Evolutionary conservation across 2,888 invertebrate species (phyloP).

Genomic region (Caenorhabditis sp.): DNA sequence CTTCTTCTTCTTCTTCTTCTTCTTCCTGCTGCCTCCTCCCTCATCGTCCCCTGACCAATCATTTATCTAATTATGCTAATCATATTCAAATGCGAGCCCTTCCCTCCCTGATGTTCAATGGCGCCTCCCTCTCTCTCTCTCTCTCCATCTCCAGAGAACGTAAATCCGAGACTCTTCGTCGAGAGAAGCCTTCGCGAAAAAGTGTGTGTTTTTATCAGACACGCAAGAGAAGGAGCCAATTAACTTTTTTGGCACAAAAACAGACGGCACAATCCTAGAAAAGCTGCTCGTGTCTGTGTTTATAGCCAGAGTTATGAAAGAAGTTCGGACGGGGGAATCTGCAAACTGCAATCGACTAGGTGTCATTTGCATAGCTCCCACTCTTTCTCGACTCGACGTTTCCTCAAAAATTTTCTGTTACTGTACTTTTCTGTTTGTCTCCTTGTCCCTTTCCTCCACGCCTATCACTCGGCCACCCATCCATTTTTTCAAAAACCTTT

Average conservation of each 20-base stretch:
- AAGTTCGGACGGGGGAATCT: too few relatives aligned
- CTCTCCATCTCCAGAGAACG: background rate
- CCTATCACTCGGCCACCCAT: conserved; percentile 4
- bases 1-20: background rate
- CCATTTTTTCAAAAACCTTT: conserved; percentile 8
- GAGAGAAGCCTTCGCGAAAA: background rate
- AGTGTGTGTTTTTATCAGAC: conserved; percentile 37
- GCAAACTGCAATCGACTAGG: background rate
- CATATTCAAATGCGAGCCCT: conserved; percentile 41
- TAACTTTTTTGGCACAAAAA: conserved; percentile 47
- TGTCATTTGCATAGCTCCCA: conserved; percentile 17
- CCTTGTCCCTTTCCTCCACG: background rate
- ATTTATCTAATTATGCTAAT: conserved; percentile 57
- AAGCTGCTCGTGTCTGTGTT: background rate
- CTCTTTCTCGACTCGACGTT: background rate
- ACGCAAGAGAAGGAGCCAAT: conserved; percentile 34
- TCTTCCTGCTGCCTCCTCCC: background rate
- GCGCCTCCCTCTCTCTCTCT: background rate
- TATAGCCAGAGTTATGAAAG: conserved; percentile 7
- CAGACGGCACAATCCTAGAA: conserved; percentile 14
- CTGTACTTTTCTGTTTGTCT: background rate
- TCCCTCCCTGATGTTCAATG: conserved; percentile 18
- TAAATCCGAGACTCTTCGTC: conserved; percentile 36
- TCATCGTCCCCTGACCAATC: conserved; percentile 26
- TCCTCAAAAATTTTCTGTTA: conserved; percentile 1